phyloP scores from a whole-genome alignment of 2,888 invertebrate genomes.

The Norana najaformis region DNA sequence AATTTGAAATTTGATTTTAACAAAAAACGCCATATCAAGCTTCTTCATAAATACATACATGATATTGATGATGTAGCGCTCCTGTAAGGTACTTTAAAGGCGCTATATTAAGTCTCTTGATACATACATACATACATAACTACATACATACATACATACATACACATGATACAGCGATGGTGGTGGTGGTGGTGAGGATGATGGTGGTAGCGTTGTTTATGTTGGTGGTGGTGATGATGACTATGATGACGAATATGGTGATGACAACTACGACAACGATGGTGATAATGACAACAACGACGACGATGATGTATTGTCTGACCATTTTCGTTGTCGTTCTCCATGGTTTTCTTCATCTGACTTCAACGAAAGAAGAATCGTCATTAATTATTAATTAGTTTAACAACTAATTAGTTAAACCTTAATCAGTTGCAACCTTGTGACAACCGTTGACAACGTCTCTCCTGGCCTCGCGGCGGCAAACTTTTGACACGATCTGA shows the following conservation, averaged over 20 bases:
- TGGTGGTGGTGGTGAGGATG: no score
- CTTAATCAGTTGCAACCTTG: neutral
- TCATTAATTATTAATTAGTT: neutral
- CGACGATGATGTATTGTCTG: neutral
- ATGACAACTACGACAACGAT: neutral
- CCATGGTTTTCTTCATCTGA: neutral
- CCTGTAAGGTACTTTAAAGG: no score
- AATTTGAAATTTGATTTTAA: no score
- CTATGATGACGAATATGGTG: neutral
- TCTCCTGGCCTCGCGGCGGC: neutral
- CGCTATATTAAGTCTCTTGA: no score
- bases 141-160: conserved; percentile 24
- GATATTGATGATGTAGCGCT: no score
- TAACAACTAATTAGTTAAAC: no score
- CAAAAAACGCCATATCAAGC: no score
- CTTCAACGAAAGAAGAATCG: neutral
- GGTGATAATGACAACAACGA: neutral
- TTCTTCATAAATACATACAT: no score
- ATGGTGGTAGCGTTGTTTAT: no score
- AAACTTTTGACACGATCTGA: neutral
- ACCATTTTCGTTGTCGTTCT: neutral
- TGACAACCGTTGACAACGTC: neutral
- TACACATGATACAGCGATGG: no score
- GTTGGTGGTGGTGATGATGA: neutral
- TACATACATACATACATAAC: neutral